Evolutionary conservation across 2,888 invertebrate genomes (phyloP).

Genomic region (Toxonevra muliebris): DNA sequence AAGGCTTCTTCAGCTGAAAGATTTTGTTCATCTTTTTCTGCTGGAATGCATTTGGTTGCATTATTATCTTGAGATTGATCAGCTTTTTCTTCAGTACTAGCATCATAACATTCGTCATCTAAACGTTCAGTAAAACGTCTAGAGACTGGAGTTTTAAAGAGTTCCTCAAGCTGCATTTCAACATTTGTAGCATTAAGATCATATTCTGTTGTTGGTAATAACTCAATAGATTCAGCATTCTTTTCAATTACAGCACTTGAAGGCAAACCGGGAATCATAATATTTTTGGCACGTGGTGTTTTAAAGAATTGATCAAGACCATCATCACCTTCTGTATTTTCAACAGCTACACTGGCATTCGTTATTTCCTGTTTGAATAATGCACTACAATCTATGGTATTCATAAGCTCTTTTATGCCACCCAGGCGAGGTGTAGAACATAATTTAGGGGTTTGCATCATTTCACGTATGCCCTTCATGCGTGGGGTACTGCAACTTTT

Average conservation of each 20-base stretch:
- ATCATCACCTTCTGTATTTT: conserved; percentile 25
- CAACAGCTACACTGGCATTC: neutral
- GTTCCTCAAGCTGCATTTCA: conserved; percentile 50
- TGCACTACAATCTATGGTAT: conserved; percentile 31
- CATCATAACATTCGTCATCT: conserved; percentile 7
- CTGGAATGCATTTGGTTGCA: neutral
- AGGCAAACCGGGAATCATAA: conserved; percentile 57
- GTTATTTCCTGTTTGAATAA: neutral
- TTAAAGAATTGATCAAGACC: conserved; percentile 52
- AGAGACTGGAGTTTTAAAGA: conserved; percentile 52
- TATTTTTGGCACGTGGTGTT: conserved; percentile 57
- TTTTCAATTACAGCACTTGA: conserved; percentile 55
- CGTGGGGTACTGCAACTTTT: conserved; percentile 45
- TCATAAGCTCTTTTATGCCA: conserved; percentile 48
- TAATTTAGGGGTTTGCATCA: conserved; percentile 50
- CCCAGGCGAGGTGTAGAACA: conserved; percentile 45
- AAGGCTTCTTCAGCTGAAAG: conserved; percentile 48
- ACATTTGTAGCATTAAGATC: conserved; percentile 51
- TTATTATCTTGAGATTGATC: neutral
- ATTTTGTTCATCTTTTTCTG: conserved; percentile 17
- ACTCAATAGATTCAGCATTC: conserved; percentile 40
- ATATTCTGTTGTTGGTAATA: conserved; percentile 50
- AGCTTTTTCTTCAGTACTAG: conserved; percentile 1
- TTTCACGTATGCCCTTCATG: conserved; percentile 48
- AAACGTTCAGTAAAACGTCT: conserved; percentile 34